Evolutionary conservation across 2,888 invertebrate genomes (phyloP), one percentile per base, ranked within the genome.

Genomic region (Malacosoma neustria): DNA sequence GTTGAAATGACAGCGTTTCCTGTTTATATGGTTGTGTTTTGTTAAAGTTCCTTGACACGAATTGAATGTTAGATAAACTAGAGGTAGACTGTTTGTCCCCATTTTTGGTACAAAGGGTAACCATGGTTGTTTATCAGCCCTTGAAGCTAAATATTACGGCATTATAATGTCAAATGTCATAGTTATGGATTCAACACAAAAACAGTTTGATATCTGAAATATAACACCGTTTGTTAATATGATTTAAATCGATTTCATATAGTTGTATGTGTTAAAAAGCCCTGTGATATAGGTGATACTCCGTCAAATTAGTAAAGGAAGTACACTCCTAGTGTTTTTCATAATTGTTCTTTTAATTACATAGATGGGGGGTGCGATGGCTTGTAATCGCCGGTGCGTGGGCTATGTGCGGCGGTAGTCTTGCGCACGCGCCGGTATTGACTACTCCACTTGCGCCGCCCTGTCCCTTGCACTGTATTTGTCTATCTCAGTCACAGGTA

Each of bases 401-500:
- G 60, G 56, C 56, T 38, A 54, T 72, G 43, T 61, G 64, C 45
- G 61, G 63, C 49, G 57, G 59, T 29, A 66, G 66, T 35, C 59
- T 60, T 30, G 67, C 63, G 29, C 64, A 62, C 51, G 48, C 81
- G 61, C 84, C 67, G 40, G 48, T 63, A 40, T 80, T 74, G 56
- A 46, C 46, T 34, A 44, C 49, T 11, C 30, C 89, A 86, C 63
- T 87, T 45, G 75, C 87, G 57, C 90, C 91, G 51, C 87, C 89
- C 54, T 94, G 94, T 70, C 93, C 93, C 45, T 86, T 89, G 56
- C 92, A 94, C 85, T 95, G 94, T 87, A 93, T 94, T 74, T 94
- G 94, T 72, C 88, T 94, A 45, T 94, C 94, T 41, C 93, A 93
- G 69, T 93, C 93, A 51, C 94, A 94, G 92, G 94, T 94, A 89